A percentile compares a stretch with the other conserved stretches of the same genome.
These are phyloP conservation scores for Bradypodion ventrale DNA, from an alignment of 2,797 vertebrate species.

Conservation along the genomic window DNA sequence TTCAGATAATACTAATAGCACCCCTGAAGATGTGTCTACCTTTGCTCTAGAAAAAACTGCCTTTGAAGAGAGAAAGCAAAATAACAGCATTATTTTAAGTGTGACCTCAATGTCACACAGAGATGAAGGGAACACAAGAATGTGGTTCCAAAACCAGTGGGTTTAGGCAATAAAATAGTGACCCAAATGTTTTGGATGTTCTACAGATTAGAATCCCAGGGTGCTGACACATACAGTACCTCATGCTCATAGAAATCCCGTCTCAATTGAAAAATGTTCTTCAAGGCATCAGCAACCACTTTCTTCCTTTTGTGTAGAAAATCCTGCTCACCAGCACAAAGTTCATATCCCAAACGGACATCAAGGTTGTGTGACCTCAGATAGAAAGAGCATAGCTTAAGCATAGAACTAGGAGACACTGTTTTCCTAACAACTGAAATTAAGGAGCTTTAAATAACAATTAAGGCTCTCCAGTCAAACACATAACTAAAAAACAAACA, in stretches of 20 bases:
- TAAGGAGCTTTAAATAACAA: not conserved
- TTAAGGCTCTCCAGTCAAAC: not conserved
- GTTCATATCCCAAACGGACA: constrained; percentile 80
- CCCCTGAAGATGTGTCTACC: no score
- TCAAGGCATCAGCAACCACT: constrained; percentile 75
- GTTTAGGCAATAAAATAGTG: no score
- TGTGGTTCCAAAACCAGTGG: no score
- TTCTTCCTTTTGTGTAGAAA: constrained; percentile 80
- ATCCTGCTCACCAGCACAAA: constrained; percentile 77
- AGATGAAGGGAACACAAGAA: no score
- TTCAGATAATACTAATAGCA: no score
- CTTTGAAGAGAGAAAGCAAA: no score
- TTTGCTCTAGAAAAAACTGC: no score
- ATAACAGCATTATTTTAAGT: no score
- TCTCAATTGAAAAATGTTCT: constrained; percentile 74
- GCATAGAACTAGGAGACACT: not conserved
- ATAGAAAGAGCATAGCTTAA: constrained; percentile 30
- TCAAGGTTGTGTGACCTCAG: constrained; percentile 73
- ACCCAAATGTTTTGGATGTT: not conserved
- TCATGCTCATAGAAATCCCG: constrained; percentile 70
- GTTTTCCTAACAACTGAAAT: constrained; percentile 25
- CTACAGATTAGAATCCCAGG: not conserved
- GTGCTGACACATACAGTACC: constrained; percentile 57
- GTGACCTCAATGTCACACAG: no score
- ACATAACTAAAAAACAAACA: constrained; percentile 34